Percentiles rank a stretch among this genome's conserved stretches.
Evolutionary conservation across 2,888 invertebrate genomes (phyloP).

Genomic region (Poecilobothrus nobilitatus): DNA sequence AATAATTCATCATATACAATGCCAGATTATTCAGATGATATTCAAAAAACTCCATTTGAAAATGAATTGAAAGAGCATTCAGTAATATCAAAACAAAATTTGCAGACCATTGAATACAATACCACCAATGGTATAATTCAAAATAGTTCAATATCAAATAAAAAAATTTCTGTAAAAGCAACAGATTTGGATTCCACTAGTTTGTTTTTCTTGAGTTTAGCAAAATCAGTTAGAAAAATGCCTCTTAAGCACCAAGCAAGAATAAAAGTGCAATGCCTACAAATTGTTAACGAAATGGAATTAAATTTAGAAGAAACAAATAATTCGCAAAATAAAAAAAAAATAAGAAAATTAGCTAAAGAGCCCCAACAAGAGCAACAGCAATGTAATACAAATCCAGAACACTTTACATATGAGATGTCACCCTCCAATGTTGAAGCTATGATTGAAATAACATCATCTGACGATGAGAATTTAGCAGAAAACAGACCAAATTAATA

Average conservation of each 20-base stretch:
- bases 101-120: not conserved
- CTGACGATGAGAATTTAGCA: conserved; percentile 32
- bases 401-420: conserved; percentile 43
- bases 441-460: conserved; percentile 42
- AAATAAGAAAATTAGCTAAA: conserved; percentile 15
- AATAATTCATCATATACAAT: not conserved
- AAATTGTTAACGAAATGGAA: conserved; percentile 42
- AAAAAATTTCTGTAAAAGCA: conserved; percentile 31
- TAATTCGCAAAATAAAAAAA: conserved; percentile 15
- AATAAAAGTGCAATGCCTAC: conserved; percentile 43
- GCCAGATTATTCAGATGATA: too few relatives aligned
- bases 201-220: conserved; percentile 39
- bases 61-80: not conserved
- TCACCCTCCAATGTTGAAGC: conserved; percentile 43
- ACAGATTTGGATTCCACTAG: conserved; percentile 41
- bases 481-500: conserved; percentile 25
- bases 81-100: not conserved
- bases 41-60: not conserved
- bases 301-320: conserved; percentile 28
- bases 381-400: conserved; percentile 26
- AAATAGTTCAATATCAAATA: conserved; percentile 25
- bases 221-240: conserved; percentile 40
- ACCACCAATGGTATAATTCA: not conserved
- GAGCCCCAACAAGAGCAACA: conserved; percentile 16
- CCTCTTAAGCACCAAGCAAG: conserved; percentile 40